These are phyloP conservation scores for Coptodon rendalli DNA, from an alignment of 2,113 vertebrate species.

Conservation along the genomic window DNA sequence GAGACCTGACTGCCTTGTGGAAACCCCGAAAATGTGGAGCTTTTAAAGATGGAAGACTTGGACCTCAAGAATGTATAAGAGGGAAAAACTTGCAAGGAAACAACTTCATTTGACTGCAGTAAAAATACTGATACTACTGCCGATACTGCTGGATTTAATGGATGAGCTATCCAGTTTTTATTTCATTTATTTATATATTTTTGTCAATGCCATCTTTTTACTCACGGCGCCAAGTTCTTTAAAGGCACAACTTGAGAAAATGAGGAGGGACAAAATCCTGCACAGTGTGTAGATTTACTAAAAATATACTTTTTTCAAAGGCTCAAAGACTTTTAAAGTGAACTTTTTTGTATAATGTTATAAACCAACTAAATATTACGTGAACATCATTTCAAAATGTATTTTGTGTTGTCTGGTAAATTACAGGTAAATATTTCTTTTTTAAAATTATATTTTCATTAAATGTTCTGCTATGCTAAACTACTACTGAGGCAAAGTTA, in stretches of 20 bases:
- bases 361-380: background rate
- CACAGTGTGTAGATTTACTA: background rate
- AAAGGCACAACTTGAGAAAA: background rate
- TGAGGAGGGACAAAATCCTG: background rate
- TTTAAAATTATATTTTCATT: background rate
- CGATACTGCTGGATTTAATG: background rate
- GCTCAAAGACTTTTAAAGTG: background rate
- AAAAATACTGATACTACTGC: background rate
- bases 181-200: background rate
- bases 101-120: background rate
- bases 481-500: background rate
- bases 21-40: background rate
- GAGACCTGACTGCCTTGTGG: background rate
- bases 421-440: background rate
- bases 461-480: background rate
- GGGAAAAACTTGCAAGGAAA: background rate
- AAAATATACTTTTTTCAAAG: background rate
- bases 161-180: background rate
- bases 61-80: background rate
- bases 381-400: background rate
- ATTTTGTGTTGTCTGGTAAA: background rate
- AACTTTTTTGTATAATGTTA: conserved; percentile 6
- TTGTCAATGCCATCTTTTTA: background rate
- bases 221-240: background rate
- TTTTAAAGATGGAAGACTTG: background rate